These are phyloP conservation scores for Molossus molossus DNA, from an alignment of 2,797 vertebrate species.

Conservation along the genomic window DNA sequence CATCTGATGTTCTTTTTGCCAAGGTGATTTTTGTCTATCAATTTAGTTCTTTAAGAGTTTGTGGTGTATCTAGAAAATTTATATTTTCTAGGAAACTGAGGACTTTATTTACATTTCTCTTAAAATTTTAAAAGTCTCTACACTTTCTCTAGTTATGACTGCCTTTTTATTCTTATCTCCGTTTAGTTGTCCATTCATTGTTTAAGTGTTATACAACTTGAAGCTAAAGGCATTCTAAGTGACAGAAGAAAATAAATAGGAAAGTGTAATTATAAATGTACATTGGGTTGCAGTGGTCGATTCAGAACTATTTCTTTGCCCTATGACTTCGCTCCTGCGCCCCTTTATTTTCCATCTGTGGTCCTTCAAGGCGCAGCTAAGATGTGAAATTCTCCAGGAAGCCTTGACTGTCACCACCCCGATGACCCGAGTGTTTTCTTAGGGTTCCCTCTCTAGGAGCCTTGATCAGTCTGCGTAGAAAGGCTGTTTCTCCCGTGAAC, in stretches of 20 bases:
- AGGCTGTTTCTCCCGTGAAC: not conserved
- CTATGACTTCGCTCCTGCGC: not conserved
- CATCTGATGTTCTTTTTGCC: not conserved
- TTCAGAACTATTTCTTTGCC: not conserved
- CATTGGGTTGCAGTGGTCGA: accelerated
- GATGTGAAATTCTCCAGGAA: not conserved
- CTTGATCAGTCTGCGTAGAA: not conserved
- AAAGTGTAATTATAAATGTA: not conserved
- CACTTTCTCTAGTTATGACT: not conserved
- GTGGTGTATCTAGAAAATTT: not conserved
- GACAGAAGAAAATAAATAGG: not conserved
- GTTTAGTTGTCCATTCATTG: not conserved
- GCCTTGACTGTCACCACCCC: not conserved
- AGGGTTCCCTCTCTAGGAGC: not conserved
- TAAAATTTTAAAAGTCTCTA: not conserved
- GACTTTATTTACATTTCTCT: not conserved
- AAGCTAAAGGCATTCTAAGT: not conserved
- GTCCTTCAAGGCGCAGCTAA: not conserved
- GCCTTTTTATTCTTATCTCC: not conserved
- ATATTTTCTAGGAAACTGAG: not conserved
- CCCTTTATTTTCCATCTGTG: not conserved
- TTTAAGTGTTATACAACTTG: not conserved
- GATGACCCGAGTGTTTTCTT: not conserved
- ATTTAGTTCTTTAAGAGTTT: slow-evolving; percentile 2
- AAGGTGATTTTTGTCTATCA: not conserved